Percentiles rank a stretch among this genome's conserved stretches.
phyloP scores from a whole-genome alignment of 1,140 invertebrate genomes.

The Pogonognathellus flavescens region DNA sequence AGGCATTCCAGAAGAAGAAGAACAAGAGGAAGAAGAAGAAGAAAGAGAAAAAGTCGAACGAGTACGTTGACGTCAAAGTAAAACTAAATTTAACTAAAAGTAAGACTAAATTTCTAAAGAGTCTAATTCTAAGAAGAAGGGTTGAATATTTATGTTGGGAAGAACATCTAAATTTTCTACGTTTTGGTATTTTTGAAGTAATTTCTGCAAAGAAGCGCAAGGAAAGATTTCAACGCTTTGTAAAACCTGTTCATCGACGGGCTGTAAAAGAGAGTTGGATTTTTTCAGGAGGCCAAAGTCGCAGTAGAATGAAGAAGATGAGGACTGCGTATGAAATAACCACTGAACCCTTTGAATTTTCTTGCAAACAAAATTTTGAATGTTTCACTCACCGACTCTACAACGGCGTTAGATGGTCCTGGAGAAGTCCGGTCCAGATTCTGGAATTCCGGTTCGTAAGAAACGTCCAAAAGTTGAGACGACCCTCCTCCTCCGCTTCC shows the following conservation, averaged over 20 bases:
- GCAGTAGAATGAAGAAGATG: constrained; percentile 48
- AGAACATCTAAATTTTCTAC: no score
- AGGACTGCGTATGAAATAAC: constrained; percentile 36
- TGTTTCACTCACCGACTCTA: constrained; percentile 34
- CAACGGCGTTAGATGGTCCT: constrained; percentile 47
- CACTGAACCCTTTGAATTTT: constrained; percentile 29
- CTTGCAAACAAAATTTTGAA: constrained; percentile 11
- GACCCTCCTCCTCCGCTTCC: constrained; percentile 56
- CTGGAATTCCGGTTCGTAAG: constrained; percentile 54
- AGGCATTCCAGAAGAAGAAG: no score
- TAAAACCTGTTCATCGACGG: constrained; percentile 47
- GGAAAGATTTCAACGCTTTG: constrained; percentile 1
- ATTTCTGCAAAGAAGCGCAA: constrained; percentile 28
- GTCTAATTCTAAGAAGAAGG: no score
- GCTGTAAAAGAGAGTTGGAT: constrained; percentile 49
- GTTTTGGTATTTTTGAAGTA: no score
- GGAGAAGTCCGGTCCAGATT: constrained; percentile 43
- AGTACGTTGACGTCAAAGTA: no score
- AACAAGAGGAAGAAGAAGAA: no score
- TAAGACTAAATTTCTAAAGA: no score
- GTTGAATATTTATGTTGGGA: no score
- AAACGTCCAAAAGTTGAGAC: constrained; percentile 64
- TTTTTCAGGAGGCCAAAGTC: constrained; percentile 48
- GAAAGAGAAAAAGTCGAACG: no score
- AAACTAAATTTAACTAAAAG: no score